These are phyloP conservation scores for Regulus satrapa DNA, from an alignment of 2,113 vertebrate genomes.

Conservation along the genomic window DNA sequence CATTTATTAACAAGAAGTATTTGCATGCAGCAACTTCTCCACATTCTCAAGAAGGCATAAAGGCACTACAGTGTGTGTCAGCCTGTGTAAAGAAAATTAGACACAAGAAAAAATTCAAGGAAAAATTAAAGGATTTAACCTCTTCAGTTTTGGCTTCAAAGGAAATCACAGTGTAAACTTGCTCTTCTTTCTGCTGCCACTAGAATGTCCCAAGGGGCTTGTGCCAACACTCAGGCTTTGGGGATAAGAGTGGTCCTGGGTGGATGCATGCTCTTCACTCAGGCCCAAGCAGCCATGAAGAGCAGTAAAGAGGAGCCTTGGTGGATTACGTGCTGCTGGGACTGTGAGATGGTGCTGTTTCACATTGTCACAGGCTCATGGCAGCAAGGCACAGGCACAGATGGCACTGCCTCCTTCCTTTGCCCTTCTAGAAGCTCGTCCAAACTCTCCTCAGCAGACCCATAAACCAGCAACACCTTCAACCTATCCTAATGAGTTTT, in stretches of 20 bases:
- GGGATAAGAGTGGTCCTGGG: not conserved
- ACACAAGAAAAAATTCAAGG: not conserved
- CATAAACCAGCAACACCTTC: not conserved
- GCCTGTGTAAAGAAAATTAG: not conserved
- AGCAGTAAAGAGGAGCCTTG: not conserved
- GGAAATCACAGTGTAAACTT: not conserved
- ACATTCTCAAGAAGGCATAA: not conserved
- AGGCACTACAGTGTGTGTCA: not conserved
- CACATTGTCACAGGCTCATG: not conserved
- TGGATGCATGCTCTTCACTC: accelerated
- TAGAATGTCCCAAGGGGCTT: not conserved
- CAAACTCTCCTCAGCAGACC: not conserved
- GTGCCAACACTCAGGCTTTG: not conserved
- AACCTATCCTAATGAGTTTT: not conserved
- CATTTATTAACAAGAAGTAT: not conserved
- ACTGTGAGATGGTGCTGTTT: not conserved
- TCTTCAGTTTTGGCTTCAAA: not conserved
- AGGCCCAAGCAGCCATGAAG: not conserved
- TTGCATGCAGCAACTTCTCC: not conserved
- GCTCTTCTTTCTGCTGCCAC: not conserved
- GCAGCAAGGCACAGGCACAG: not conserved
- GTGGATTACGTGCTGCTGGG: not conserved
- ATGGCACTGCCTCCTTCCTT: not conserved
- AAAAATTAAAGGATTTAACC: not conserved
- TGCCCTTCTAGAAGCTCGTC: not conserved